Evolutionary conservation across 35 echinoderm and acorn worm species (phyloP).

Genomic region (Ophioderma brevispina): DNA sequence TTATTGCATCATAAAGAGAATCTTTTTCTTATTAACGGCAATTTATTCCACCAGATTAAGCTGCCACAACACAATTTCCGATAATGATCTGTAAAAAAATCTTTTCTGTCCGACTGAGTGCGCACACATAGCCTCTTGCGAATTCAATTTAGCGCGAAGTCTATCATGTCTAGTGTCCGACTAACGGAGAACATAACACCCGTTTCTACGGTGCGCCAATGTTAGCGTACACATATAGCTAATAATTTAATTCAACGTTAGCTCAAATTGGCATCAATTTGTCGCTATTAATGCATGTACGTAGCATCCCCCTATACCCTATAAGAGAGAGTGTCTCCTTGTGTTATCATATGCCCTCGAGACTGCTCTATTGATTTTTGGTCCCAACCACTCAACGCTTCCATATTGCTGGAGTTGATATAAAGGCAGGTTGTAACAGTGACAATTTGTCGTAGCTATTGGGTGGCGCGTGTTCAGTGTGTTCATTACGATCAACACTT

Average conservation of each 20-base stretch:
- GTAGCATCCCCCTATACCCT: background rate
- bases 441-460: background rate
- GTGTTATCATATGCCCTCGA: background rate
- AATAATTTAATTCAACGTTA: background rate
- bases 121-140: background rate
- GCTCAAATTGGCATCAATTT: background rate
- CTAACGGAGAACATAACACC: background rate
- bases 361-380: background rate
- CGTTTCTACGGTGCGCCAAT: background rate
- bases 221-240: background rate
- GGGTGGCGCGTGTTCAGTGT: background rate
- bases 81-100: background rate
- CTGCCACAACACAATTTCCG: background rate
- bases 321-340: background rate
- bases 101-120: background rate
- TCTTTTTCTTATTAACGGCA: background rate
- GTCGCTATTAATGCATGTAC: background rate
- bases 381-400: background rate
- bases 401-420: background rate
- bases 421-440: background rate
- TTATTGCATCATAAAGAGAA: conserved; percentile 3
- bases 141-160: background rate
- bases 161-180: too few relatives aligned
- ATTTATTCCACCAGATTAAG: conserved; percentile 7
- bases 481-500: background rate